Evolutionary conservation across 2,113 vertebrate genomes (phyloP).

Genomic region (Proteles cristata): DNA sequence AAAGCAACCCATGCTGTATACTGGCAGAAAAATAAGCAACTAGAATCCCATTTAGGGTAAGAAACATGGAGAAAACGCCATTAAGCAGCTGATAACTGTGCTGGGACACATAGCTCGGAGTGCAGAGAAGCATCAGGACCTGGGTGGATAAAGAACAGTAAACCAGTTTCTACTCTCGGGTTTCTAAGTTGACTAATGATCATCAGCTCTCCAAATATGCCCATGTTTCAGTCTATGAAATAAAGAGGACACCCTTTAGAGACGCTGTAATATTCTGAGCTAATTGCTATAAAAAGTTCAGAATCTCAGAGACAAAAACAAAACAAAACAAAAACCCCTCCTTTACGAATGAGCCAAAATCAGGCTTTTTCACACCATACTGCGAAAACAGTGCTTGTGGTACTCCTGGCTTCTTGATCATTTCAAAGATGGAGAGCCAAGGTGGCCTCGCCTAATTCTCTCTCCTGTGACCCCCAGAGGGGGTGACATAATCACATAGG

Average conservation of each 20-base stretch:
- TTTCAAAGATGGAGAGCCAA: not conserved
- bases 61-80: not conserved
- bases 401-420: not conserved
- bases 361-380: not conserved
- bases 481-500: not conserved
- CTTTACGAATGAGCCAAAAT: slow-evolving; percentile 15
- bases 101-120: not conserved
- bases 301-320: not conserved
- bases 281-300: not conserved
- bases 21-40: slow-evolving; percentile 29
- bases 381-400: not conserved
- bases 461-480: not conserved
- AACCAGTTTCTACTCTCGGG: not conserved
- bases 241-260: not conserved
- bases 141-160: not conserved
- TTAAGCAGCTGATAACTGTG: not conserved
- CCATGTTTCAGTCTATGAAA: not conserved
- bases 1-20: slow-evolving; percentile 26
- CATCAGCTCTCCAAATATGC: not conserved
- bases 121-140: not conserved
- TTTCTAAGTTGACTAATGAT: not conserved
- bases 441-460: not conserved
- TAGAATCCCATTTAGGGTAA: slow-evolving; percentile 33
- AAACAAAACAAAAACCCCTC: not conserved
- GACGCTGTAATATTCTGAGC: not conserved